Conservation (phyloP, 2,797 vertebrate species). For the Cossypha caffra region DNA sequence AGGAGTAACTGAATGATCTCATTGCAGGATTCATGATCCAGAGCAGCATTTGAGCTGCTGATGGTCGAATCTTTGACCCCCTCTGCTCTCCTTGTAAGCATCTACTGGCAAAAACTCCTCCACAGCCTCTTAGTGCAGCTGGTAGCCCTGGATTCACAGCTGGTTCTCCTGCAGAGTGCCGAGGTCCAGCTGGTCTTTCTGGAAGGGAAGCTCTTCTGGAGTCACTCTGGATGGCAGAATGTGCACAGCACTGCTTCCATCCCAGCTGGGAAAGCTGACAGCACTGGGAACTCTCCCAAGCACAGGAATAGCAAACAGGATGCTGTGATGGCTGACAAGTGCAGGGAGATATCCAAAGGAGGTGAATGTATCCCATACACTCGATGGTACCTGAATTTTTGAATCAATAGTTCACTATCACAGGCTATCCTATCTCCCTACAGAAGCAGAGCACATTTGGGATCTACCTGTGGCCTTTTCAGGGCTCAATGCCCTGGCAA, state of each 20-base stretch:
- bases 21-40: not conserved
- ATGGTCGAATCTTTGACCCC: not conserved
- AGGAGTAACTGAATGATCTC: not conserved
- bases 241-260: not conserved
- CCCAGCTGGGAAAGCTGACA: conserved; percentile 30
- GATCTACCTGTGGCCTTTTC: not conserved
- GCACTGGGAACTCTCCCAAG: not conserved
- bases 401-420: not conserved
- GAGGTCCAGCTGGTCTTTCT: conserved; percentile 14
- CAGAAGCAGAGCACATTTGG: not conserved
- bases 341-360: not conserved
- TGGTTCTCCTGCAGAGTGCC: not conserved
- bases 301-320: not conserved
- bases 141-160: not conserved
- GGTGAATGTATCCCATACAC: not conserved
- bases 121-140: not conserved
- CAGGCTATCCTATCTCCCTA: not conserved
- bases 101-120: not conserved
- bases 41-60: not conserved
- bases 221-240: not conserved
- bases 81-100: not conserved
- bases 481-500: not conserved
- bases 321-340: not conserved
- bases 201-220: conserved; percentile 5
- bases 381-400: not conserved